Percentiles rank a stretch among this genome's conserved stretches.
Conservation (phyloP, 2,113 vertebrate species). For the Actenoides lindsayi region DNA sequence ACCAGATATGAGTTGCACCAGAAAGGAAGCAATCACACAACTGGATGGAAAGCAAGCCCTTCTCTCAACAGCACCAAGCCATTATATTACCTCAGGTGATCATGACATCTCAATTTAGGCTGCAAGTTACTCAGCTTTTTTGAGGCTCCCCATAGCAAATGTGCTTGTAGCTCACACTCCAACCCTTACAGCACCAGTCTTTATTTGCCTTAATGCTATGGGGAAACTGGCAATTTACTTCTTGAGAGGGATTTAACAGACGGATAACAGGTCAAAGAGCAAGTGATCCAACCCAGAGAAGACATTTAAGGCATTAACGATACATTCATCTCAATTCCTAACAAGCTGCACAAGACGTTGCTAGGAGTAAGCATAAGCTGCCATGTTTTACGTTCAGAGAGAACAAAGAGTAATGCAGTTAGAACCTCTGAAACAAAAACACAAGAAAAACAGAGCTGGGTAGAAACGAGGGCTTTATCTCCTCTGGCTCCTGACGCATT, state of each 20-base stretch:
- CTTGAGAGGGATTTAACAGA: neutral
- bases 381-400: neutral
- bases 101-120: neutral
- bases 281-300: neutral
- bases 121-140: neutral
- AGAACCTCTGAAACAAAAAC: neutral
- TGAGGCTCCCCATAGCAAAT: neutral
- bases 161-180: neutral
- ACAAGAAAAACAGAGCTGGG: neutral
- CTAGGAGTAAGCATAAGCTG: neutral
- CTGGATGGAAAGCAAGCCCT: neutral
- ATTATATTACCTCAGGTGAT: neutral
- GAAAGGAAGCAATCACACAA: neutral
- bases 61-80: neutral
- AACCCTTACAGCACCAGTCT: neutral
- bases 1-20: neutral
- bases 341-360: neutral
- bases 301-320: slow-evolving; percentile 25
- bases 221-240: neutral
- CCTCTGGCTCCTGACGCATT: neutral
- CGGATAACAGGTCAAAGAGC: neutral
- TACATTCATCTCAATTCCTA: neutral
- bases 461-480: neutral
- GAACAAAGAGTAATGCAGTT: neutral
- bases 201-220: neutral